Percentiles rank a stretch among this genome's conserved stretches.
Conservation (phyloP, 2,113 vertebrate genomes). For the Myanophis thanlyinensis region DNA sequence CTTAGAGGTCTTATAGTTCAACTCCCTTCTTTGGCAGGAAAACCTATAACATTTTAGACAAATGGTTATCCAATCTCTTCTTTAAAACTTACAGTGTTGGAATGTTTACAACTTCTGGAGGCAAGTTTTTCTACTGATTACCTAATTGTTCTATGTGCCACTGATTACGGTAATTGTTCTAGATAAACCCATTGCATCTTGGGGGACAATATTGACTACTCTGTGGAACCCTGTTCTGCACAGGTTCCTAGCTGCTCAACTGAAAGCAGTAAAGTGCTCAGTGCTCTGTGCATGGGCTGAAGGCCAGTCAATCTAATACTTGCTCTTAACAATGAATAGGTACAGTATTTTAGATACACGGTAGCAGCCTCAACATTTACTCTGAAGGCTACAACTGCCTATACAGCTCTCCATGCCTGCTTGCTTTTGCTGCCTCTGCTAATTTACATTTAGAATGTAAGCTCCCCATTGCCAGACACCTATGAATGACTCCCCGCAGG, state of each 20-base stretch:
- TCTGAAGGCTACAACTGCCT: neutral
- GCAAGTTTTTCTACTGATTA: no score
- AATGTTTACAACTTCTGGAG: no score
- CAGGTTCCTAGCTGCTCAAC: neutral
- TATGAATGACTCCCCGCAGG: neutral
- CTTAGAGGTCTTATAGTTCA: no score
- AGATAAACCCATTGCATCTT: neutral
- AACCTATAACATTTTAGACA: no score
- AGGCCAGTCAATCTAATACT: neutral
- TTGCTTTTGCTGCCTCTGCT: neutral
- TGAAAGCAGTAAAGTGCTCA: neutral
- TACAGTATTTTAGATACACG: neutral
- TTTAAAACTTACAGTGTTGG: no score
- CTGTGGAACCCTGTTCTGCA: neutral
- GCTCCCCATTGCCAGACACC: neutral
- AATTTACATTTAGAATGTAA: neutral
- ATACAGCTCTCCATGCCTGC: neutral
- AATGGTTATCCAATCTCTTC: no score
- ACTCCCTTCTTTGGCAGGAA: no score
- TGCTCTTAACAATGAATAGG: neutral
- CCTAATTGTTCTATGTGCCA: no score
- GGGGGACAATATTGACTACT: neutral
- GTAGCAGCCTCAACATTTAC: neutral
- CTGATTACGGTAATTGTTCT: no score
- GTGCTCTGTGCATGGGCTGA: neutral